Evolutionary conservation across 2,797 vertebrate species (phyloP).

Genomic region (Leuciscus waleckii): DNA sequence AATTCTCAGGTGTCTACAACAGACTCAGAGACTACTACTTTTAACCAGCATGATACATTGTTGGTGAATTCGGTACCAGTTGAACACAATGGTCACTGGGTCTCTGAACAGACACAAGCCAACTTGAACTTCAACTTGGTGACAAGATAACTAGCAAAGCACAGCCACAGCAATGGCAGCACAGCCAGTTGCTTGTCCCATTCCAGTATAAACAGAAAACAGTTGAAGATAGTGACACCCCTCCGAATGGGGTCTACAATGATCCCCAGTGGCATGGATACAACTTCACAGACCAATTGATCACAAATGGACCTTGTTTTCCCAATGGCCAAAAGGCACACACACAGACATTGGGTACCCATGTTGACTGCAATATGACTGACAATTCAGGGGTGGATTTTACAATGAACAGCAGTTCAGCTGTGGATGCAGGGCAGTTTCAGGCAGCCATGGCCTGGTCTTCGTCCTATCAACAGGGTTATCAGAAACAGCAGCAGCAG

Average conservation of each 20-base stretch:
- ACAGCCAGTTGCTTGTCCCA: slow-evolving; percentile 49
- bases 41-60: neutral
- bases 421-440: slow-evolving; percentile 53
- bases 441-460: slow-evolving; percentile 59
- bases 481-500: slow-evolving; percentile 54
- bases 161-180: slow-evolving; percentile 60
- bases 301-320: slow-evolving; percentile 44
- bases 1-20: neutral
- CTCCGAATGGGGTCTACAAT: slow-evolving; percentile 58
- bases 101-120: slow-evolving; percentile 57
- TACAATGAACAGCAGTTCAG: slow-evolving; percentile 43
- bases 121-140: slow-evolving; percentile 55
- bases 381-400: slow-evolving; percentile 49
- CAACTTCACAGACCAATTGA: slow-evolving; percentile 57
- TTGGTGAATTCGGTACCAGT: slow-evolving; percentile 45
- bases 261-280: slow-evolving; percentile 65
- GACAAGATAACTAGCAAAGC: slow-evolving; percentile 52
- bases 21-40: slow-evolving; percentile 41
- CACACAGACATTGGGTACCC: slow-evolving; percentile 43
- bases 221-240: neutral
- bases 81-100: slow-evolving; percentile 67
- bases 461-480: slow-evolving; percentile 62
- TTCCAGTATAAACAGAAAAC: slow-evolving; percentile 64
- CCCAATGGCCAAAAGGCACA: slow-evolving; percentile 51
- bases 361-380: slow-evolving; percentile 64